Conservation (phyloP, 2,888 invertebrate genomes). For the Sarcophaga variegata region DNA sequence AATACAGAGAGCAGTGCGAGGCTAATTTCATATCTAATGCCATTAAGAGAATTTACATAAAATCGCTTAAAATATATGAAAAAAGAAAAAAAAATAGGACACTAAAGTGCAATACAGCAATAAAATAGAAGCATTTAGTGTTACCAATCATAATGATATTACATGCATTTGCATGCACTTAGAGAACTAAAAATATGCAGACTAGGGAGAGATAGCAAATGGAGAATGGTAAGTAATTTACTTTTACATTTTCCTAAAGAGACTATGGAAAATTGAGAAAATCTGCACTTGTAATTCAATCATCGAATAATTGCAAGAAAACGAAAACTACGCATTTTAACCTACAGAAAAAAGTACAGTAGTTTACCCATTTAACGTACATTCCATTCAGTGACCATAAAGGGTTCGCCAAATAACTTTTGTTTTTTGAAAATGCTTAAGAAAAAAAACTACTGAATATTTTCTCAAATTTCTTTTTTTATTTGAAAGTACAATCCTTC, state of each 20-base stretch:
- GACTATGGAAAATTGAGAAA: conserved; percentile 11
- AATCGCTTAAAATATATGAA: conserved; percentile 21
- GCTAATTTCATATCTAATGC: conserved; percentile 58
- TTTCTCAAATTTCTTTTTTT: too few relatives aligned
- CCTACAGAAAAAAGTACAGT: background rate
- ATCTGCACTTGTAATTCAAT: conserved; percentile 44
- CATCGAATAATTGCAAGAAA: conserved; percentile 44
- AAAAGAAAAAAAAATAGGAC: background rate
- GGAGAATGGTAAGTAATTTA: background rate
- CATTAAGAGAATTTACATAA: conserved; percentile 59
- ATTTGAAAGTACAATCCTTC: too few relatives aligned
- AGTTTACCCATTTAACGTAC: too few relatives aligned
- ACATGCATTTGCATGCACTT: conserved; percentile 24
- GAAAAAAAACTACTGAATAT: too few relatives aligned
- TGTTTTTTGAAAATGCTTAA: too few relatives aligned
- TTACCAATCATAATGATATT: conserved; percentile 45
- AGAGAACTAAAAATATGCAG: conserved; percentile 16
- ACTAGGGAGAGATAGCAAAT: background rate
- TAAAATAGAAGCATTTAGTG: conserved; percentile 39
- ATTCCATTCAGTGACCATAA: too few relatives aligned
- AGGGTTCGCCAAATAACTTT: too few relatives aligned
- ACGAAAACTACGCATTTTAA: background rate
- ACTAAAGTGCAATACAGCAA: conserved; percentile 45
- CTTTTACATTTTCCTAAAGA: conserved; percentile 20
- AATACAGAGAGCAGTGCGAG: conserved; percentile 15